A percentile compares a stretch with the other conserved stretches of the same genome.
These are phyloP conservation scores for Enteromius mattozi DNA, from an alignment of 2,797 vertebrate genomes.

Conservation along the genomic window DNA sequence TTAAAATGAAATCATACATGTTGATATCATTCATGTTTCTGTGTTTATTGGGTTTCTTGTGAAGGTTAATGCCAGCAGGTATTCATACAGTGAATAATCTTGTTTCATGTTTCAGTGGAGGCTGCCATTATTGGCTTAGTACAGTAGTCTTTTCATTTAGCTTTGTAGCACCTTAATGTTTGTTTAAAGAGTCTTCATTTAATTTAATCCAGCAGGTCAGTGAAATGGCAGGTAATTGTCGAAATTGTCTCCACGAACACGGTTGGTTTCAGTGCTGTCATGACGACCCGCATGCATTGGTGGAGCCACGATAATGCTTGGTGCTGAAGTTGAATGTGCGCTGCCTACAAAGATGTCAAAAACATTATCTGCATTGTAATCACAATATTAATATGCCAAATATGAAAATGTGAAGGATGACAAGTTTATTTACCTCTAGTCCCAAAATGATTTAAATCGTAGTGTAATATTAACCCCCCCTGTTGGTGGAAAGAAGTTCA, in stretches of 20 bases:
- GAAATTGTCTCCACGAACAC: conserved; percentile 60
- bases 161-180: conserved; percentile 22
- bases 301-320: neutral
- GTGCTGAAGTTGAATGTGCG: neutral
- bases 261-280: neutral
- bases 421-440: conserved; percentile 60
- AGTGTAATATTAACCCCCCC: conserved; percentile 55
- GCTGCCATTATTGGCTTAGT: neutral
- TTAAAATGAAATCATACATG: conserved; percentile 67
- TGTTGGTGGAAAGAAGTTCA: conserved; percentile 47
- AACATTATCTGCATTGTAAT: neutral
- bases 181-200: conserved; percentile 24
- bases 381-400: neutral
- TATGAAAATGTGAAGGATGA: neutral
- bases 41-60: conserved; percentile 18
- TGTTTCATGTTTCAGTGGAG: conserved; percentile 9
- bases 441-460: conserved; percentile 38
- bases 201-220: conserved; percentile 18
- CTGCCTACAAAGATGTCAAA: conserved; percentile 36
- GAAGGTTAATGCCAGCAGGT: conserved; percentile 34
- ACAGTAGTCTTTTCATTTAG: conserved; percentile 17
- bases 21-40: conserved; percentile 11
- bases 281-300: neutral
- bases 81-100: conserved; percentile 8
- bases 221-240: conserved; percentile 64